Evolutionary conservation across 2,113 vertebrate species (phyloP), one percentile per base, ranked within the genome.

Genomic region (Lethenteron camtschaticum): DNA sequence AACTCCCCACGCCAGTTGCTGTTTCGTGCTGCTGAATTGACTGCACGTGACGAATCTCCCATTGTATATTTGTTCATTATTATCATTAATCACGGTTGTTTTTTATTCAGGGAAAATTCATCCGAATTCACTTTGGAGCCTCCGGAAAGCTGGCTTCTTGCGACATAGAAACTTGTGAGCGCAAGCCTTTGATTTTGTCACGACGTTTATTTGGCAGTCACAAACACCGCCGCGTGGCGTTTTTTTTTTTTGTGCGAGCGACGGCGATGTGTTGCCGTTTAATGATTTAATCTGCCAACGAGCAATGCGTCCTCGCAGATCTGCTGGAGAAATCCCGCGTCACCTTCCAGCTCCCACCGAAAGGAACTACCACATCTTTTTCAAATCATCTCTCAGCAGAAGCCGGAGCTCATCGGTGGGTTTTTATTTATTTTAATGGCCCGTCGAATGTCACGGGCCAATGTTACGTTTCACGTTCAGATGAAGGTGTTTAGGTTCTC

Each of bases 101-200:
- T 70, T 41, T 56, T 66, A 16, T 72, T 60, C 55, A 79, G 80
- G 79, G 79, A 63, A 81, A 81, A 79, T 81, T 81, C 73, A 81
- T 81, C 73, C 55, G 77, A 74, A 79, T 81, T 72, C 80, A 81
- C 73, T 81, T 81, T 5, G 77, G 77, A 68, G 76, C 77, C 2
- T 68, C 79, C 68, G 80, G 80, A 69, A 81, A 81, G 74, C 76
- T 81, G 74, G 9, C 79, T 63, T 79, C 78, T 2, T 78, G 79
- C 69, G 80, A 81, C 73, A 78, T 79, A 72, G 79, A 81, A 73
- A 81, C 77, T 0, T 81, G 78, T 80, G 71, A 73, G 79, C 78
- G 58, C 2, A 66, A 66, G 9, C n/a, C 9, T 66, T 66, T 41
- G 41, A 5, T 41, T 41, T 41, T 41, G 41, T 41, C 41, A 41